Percentiles rank a stretch among this genome's conserved stretches.
phyloP scores from a whole-genome alignment of 2,113 vertebrate species.

The Cochlearius cochlearius region DNA sequence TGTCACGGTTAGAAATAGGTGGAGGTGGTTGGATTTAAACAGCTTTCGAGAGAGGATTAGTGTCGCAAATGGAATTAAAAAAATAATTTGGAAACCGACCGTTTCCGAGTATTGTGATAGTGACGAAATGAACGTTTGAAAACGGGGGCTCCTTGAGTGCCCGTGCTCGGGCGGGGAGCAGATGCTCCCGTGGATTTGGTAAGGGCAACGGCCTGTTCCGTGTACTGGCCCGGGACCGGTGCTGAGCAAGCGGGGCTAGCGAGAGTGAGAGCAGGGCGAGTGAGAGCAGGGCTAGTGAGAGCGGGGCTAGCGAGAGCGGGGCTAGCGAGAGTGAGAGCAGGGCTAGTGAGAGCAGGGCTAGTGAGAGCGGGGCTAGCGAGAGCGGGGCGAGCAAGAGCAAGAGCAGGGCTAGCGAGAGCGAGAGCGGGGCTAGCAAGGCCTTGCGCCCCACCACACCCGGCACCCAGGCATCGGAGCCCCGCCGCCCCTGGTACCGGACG shows the following conservation, averaged over 20 bases:
- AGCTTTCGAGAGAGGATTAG: neutral
- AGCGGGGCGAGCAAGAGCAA: too few relatives aligned
- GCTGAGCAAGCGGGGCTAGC: too few relatives aligned
- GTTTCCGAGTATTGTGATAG: neutral
- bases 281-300: too few relatives aligned
- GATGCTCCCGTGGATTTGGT: neutral
- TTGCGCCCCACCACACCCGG: fast-evolving
- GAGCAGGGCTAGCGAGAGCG: too few relatives aligned
- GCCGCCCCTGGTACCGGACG: fast-evolving
- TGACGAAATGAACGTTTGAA: neutral
- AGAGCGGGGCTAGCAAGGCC: neutral
- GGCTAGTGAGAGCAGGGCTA: too few relatives aligned
- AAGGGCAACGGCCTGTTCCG: fast-evolving
- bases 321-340: too few relatives aligned
- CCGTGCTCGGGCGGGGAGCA: neutral
- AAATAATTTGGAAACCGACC: neutral
- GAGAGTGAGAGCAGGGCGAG: too few relatives aligned
- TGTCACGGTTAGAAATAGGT: fast-evolving
- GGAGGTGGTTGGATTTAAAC: neutral
- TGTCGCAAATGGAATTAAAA: neutral
- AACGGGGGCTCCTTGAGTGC: too few relatives aligned
- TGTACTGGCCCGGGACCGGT: neutral
- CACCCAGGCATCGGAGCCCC: neutral
- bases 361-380: too few relatives aligned
- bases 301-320: too few relatives aligned